Base-by-base conservation (phyloP, 2,113 vertebrate genomes). In the Lichenostomus cassidix region DNA sequence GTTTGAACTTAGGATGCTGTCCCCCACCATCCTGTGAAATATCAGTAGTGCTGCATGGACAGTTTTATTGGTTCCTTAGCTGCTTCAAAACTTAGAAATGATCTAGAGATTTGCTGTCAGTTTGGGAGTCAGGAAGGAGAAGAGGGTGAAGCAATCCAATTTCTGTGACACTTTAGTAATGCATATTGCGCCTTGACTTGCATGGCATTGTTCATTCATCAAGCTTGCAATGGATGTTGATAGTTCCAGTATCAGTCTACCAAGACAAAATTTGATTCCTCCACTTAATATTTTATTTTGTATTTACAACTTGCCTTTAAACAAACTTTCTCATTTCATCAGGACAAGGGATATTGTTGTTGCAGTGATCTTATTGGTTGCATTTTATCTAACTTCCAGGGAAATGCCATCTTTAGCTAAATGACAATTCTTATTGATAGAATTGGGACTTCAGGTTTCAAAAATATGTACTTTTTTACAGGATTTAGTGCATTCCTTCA, bases 171-270 rank as follows among this genome's bases (percentile, higher is more conserved):
- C 41, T 6, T 41, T 88, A 90, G 67, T 65, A 93, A 53, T 94
- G 90, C 91, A 95, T 94, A 83, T 88, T 85, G 70, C 75, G 46
- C 50, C 70, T 90, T 92, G 79, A 71, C 90, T 91, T 13, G 4
- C 16, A 6, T 22, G 63, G 75, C 37, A 5, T 56, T 71, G 79
- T 86, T 92, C 56, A 62, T 95, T 95, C 63, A 46, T 88, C 75
- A 88, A 21, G 39, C 63, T 85, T 49, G 31, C 14, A 7, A 21
- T 58, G 18, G 37, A 10, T 65, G 88, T 62, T 93, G 79, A 88
- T 65, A 65, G n/a, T 74, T 85, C n/a, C 53, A 55, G 6, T 76
- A 76, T 69, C 62, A 62, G 37, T 76, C n/a, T 58, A 83, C 76
- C 15, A 50, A 73, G 63, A 55, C 33, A 90, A 73, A 90, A 85